Base-by-base conservation (phyloP, 2,888 invertebrate species). In the Oxyteleia sp. region DNA sequence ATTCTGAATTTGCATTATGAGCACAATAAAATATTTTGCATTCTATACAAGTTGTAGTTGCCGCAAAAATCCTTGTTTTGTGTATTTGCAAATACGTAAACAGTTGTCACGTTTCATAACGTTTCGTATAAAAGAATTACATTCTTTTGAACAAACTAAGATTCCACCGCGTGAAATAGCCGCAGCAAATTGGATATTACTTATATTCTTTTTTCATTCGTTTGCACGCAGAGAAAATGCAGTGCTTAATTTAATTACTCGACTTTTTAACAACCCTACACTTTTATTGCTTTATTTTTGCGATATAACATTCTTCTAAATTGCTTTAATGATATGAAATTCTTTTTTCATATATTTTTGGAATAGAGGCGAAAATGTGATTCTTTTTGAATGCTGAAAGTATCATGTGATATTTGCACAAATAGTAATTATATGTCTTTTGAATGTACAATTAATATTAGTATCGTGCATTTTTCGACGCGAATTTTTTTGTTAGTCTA, bases 1-100 rank as follows among this genome's bases (percentile, higher is more conserved):
- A 79, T 79, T 68, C 69, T 35, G 63, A 74, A 78, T 82, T 82
- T 78, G 76, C 68, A 72, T 72, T 78, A 78, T 71, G 71, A 64
- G 53, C 53, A 18, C 29, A 55, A 72, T 78, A 68, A 68, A 64
- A 72, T 78, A 78, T 82, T 82, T 82, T 78, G 51, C 76, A 71
- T 72, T 66, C 59, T 72, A 38, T 63, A 69, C 53, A 53, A 45
- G 53, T 59, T 64, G 59, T 61, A 53, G 38, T 59, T 72, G 13
- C n/a, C 16, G 29, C 43, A 64, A 55, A 51, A 80, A 68, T 68
- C 41, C 59, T 10, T 20, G 26, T 55, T 80, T 51, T 53, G 55
- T 72, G 45, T 68, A 64, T 80, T 51, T 64, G 15, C 35, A 66
- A 72, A 80, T 66, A 51, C 35, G 20, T 43, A 51, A 57, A 66